Evolutionary conservation across 2,113 vertebrate genomes (phyloP), one percentile per base, ranked within the genome.

Genomic region (Anarrhichthys ocellatus): DNA sequence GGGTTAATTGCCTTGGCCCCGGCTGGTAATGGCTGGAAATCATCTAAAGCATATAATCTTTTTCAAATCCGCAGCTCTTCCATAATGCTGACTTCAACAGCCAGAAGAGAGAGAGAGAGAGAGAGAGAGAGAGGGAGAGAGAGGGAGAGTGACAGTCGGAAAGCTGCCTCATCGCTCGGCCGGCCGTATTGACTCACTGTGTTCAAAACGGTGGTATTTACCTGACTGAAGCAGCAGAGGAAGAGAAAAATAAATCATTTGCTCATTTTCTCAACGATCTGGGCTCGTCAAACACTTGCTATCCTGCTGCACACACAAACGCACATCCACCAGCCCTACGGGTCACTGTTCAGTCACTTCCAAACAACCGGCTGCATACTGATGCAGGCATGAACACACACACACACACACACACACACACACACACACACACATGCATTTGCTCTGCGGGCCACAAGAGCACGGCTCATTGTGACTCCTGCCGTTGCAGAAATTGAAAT

Each of bases 1-100:
- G 44, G 91, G 89, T 92, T 92, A 92, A 93, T 92, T 92, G 86
- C 87, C 38, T 92, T 79, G 84, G 85, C 91, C 78, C 52, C 78
- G 44, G 87, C 78, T 87, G 81, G 73, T 83, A 89, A 90, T 85
- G 82, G 77, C 69, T 73, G 76, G 66, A 76, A 91, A 85, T 77
- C 18, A 63, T 88, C 79, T 83, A 70, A 88, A 79, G 78, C 34
- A 48, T 34, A 73, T 89, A 73, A 84, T 89, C 73, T 85, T 78
- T 11, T 87, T 82, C 34, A 86, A 88, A 90, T 84, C 66, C 48
- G 1, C 14, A 17, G 65, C 62, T 88, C 27, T 54, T 71, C 46
- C 63, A 56, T 59, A 58, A 14, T 46, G 62, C 52, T 66, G 65
- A 58, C 66, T 69, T 48, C 17, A 59, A 52, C 54, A 63, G 64